Percentiles rank a stretch among this genome's conserved stretches.
Conservation (phyloP, 2,888 invertebrate genomes). For the Glaucopsyche alexis region DNA sequence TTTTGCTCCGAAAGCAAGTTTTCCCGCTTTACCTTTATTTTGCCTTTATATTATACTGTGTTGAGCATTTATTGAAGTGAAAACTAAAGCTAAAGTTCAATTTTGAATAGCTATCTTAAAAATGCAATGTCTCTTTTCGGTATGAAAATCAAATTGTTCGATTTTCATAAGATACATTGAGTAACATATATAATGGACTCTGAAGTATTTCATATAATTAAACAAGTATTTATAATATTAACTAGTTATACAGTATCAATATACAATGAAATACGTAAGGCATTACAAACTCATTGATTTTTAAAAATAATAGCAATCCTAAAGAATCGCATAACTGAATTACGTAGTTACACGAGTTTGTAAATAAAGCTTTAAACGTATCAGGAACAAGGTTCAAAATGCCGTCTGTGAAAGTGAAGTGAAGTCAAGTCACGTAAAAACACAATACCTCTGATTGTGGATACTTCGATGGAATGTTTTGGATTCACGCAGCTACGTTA, state of each 20-base stretch:
- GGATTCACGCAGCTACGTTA: conserved; percentile 49
- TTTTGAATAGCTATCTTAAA: no score
- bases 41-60: not conserved
- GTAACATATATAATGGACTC: no score
- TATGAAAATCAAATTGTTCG: no score
- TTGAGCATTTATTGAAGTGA: no score
- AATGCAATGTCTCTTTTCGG: no score
- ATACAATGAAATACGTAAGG: not conserved
- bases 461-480: conserved; percentile 51
- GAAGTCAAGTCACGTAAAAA: conserved; percentile 49
- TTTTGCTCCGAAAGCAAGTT: not conserved
- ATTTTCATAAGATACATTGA: no score
- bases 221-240: not conserved
- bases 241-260: not conserved
- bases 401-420: conserved; percentile 24
- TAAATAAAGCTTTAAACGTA: conserved; percentile 26
- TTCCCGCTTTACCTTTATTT: not conserved
- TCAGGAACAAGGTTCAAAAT: conserved; percentile 31
- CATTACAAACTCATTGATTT: conserved; percentile 30
- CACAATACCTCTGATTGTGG: conserved; percentile 49
- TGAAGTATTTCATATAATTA: no score
- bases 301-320: conserved; percentile 32
- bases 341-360: conserved; percentile 3
- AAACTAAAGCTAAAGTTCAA: no score
- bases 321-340: conserved; percentile 31